Conservation (phyloP, 92 coral and sea anemone genomes). For the Bergia puertoricense region DNA sequence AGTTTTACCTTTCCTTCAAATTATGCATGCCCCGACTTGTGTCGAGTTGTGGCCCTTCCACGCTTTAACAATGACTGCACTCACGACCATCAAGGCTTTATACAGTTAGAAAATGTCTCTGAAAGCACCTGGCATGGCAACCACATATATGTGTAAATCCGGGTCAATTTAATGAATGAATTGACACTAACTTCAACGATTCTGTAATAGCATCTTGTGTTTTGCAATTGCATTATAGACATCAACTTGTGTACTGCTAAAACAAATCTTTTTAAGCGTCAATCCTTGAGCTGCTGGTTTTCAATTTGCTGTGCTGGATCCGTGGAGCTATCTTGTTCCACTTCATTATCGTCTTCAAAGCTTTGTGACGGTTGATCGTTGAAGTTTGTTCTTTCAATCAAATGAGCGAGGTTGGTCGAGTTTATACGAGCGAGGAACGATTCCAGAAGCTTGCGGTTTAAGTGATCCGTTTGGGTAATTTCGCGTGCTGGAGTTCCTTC, state of each 20-base stretch:
- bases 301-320: neutral
- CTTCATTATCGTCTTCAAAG: conserved; percentile 27
- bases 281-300: conserved; percentile 27
- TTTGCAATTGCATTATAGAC: too few species aligned
- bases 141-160: too few species aligned
- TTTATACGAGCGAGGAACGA: conserved; percentile 83
- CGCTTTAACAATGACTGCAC: too few species aligned
- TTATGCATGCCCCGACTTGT: too few species aligned
- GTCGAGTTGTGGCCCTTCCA: too few species aligned
- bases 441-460: conserved; percentile 79
- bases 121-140: too few species aligned
- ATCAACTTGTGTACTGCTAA: neutral
- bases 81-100: too few species aligned
- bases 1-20: too few species aligned
- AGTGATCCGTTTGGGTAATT: conserved; percentile 94
- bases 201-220: too few species aligned
- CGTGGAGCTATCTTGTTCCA: conserved; percentile 9
- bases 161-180: too few species aligned
- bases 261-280: neutral
- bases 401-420: conserved; percentile 21
- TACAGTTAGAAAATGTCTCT: too few species aligned
- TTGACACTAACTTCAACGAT: too few species aligned
- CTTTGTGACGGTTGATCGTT: conserved; percentile 7
- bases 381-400: conserved; percentile 25
- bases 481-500: conserved; percentile 56